A percentile compares a stretch with the other conserved stretches of the same genome.
Evolutionary conservation across 2,113 vertebrate species (phyloP).

Genomic region (Eulacestoma nigropectus): DNA sequence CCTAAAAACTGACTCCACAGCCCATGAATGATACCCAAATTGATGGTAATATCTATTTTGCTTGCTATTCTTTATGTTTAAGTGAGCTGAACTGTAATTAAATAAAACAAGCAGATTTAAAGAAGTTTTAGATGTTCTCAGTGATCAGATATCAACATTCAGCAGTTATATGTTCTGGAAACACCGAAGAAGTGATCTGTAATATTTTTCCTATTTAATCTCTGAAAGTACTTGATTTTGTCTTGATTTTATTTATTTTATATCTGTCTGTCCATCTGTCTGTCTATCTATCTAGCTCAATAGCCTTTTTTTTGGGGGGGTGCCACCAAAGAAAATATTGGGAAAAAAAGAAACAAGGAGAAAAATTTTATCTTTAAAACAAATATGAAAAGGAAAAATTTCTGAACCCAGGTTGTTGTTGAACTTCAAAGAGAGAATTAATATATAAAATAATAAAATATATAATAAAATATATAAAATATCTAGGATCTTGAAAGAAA

Average conservation of each 20-base stretch:
- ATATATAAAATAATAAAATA: not conserved
- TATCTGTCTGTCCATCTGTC: not conserved
- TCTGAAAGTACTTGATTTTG: not conserved
- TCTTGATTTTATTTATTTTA: not conserved
- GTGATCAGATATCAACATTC: conserved; percentile 10
- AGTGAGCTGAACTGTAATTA: conserved; percentile 46
- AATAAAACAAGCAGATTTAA: conserved; percentile 55
- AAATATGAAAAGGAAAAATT: not conserved
- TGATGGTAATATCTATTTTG: not conserved
- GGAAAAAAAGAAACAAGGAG: not conserved
- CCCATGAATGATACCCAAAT: not conserved
- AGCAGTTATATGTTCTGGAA: not conserved
- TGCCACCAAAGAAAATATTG: not conserved
- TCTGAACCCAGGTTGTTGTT: not conserved
- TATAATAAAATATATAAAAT: not conserved
- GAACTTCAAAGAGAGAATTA: conserved; percentile 12
- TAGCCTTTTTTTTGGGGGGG: not conserved
- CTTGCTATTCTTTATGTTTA: not conserved
- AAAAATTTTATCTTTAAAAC: not conserved
- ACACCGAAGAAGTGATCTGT: not conserved
- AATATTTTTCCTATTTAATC: not conserved
- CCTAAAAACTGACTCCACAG: not conserved
- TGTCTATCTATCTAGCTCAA: not conserved
- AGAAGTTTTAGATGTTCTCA: conserved; percentile 5
- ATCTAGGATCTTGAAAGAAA: conserved; percentile 18